Evolutionary conservation across 2,888 invertebrate genomes (phyloP), one percentile per base, ranked within the genome.

Genomic region (Drosophila atroscutellata): DNA sequence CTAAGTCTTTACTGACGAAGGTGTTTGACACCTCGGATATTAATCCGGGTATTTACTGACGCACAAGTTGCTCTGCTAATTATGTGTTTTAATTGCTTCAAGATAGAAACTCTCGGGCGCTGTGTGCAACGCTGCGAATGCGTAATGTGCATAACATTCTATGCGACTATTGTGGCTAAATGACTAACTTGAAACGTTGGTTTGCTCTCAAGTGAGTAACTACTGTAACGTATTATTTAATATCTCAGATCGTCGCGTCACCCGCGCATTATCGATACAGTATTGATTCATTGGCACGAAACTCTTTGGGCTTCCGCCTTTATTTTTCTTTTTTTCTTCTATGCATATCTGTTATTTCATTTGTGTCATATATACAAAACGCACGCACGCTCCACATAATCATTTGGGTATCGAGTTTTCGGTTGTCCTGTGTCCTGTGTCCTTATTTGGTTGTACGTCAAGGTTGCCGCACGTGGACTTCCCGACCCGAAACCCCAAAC

Each of bases 311-410:
- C 72, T 71, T 56, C 34, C 42, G 42, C 28, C 55, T 77, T 42
- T 20, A 9, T 30, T 6, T 37, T 56, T 36, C 28, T 13, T 36
- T 28, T 24, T 9, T 51, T 54, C n/a, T 34, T 20, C 24, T 26
- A 11, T 18, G 24, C 50, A 47, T 55, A 55, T 71, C 72, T 77
- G 83, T 63, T 75, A 89, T 81, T 84, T 84, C 82, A 81, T 81
- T 89, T 89, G 81, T 86, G 67, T 75, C 72, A 81, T 69, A 81
- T 69, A 71, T 69, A 84, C 85, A 73, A 75, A 86, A 76, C 83
- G 82, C 87, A 89, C 81, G 77, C 81, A 80, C 71, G 71, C 55
- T 80, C 34, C 65, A 75, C 61, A 77, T 77, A 77, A 77, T 80
- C 55, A 68, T 78, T 80, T 67, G 58, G 20, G 62, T 78, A 80